Percentiles rank a stretch among this genome's conserved stretches.
Evolutionary conservation across 2,888 invertebrate species (phyloP).

Genomic region (Drosophila pseudotalamancana): DNA sequence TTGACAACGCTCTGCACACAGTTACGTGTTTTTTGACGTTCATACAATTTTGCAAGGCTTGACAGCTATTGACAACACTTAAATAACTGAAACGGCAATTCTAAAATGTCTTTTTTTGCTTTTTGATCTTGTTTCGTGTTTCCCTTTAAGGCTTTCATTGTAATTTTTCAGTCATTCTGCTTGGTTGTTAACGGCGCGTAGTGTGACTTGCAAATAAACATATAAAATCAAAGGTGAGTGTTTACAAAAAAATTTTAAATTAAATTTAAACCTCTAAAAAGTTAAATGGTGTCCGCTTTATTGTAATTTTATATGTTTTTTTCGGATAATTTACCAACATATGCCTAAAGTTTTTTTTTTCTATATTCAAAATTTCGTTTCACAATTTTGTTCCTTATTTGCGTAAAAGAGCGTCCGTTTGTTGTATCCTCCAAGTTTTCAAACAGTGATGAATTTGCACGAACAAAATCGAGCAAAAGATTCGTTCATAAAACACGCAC

Average conservation of each 20-base stretch:
- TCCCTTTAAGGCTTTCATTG: background rate
- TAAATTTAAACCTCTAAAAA: no score
- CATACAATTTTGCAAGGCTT: background rate
- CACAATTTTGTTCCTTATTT: no score
- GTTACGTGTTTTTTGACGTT: no score
- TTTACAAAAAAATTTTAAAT: no score
- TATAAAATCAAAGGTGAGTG: background rate
- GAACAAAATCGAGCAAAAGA: no score
- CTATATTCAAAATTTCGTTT: no score
- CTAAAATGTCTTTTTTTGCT: background rate
- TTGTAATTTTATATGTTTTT: no score
- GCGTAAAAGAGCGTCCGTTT: no score
- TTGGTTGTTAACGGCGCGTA: background rate
- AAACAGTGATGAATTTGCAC: background rate
- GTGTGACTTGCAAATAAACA: background rate
- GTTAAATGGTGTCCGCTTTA: no score
- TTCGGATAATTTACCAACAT: no score
- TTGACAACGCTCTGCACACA: slow-evolving; percentile 1
- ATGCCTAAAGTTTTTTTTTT: no score
- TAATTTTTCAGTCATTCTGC: background rate
- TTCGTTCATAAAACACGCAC: background rate
- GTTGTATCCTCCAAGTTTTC: background rate
- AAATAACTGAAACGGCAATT: background rate
- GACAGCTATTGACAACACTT: slow-evolving; percentile 7
- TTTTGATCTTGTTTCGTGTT: background rate